Evolutionary conservation across 2,797 vertebrate genomes (phyloP).

Genomic region (Aratinga solstitialis): DNA sequence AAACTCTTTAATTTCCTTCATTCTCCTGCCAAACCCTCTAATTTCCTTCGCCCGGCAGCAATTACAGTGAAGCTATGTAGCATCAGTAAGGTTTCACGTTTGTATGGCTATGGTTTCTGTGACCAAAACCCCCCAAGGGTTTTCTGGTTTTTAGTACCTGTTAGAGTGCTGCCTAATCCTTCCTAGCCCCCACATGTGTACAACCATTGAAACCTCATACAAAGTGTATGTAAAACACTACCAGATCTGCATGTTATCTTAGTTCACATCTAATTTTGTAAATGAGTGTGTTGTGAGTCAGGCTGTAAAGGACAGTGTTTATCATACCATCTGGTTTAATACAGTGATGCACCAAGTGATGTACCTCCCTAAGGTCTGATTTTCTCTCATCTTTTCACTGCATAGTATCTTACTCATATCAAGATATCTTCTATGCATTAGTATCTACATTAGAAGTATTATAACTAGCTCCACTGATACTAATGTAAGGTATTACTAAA

Average conservation of each 20-base stretch:
- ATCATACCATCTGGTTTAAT: slow-evolving; percentile 19
- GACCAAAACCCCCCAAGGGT: not conserved
- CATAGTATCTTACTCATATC: not conserved
- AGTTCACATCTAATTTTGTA: not conserved
- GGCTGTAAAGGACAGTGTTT: slow-evolving; percentile 13
- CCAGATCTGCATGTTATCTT: not conserved
- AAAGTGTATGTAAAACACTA: not conserved
- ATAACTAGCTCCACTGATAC: not conserved
- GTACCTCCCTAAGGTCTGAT: not conserved
- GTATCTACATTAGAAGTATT: not conserved
- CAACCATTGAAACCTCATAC: not conserved
- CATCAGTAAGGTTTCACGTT: not conserved
- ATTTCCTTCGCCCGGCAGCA: slow-evolving; percentile 5
- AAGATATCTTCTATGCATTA: not conserved
- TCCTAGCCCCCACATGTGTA: not conserved
- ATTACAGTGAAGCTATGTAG: slow-evolving; percentile 3
- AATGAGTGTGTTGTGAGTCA: slow-evolving; percentile 16
- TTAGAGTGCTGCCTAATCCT: not conserved
- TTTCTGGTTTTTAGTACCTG: not conserved
- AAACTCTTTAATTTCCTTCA: slow-evolving; percentile 25
- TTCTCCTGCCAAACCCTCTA: not conserved
- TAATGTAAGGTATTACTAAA: not conserved
- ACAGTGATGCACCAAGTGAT: not conserved
- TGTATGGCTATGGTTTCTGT: not conserved
- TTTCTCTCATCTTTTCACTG: not conserved